Percentiles rank a stretch among this genome's conserved stretches.
These are phyloP conservation scores for Vidua chalybeata DNA, from an alignment of 2,113 vertebrate species.

Conservation along the genomic window DNA sequence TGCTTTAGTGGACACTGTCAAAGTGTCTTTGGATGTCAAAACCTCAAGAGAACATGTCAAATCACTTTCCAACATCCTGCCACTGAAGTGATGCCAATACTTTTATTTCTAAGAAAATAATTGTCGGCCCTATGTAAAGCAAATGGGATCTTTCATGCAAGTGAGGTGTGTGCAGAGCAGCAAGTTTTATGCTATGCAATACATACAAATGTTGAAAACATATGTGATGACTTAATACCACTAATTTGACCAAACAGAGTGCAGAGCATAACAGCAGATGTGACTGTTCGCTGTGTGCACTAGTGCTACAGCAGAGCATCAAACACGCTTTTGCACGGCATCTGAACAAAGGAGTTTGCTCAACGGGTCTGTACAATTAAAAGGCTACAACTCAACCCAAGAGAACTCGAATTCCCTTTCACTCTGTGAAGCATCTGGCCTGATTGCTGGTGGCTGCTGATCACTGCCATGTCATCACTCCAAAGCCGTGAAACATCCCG, in stretches of 20 bases:
- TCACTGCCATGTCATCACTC: constrained; percentile 31
- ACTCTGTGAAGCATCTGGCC: neutral
- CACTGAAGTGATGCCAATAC: neutral
- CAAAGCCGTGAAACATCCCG: neutral
- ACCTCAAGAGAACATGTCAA: neutral
- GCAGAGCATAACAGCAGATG: neutral
- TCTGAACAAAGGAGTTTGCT: neutral
- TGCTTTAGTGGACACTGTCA: neutral
- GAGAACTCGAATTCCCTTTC: constrained; percentile 23
- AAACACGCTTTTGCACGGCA: neutral
- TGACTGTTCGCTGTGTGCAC: neutral
- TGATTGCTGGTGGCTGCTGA: neutral
- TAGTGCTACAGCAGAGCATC: neutral
- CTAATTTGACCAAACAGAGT: neutral
- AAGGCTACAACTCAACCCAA: neutral
- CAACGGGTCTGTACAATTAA: neutral
- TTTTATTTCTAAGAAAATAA: neutral
- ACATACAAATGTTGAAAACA: neutral
- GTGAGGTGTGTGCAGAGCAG: neutral
- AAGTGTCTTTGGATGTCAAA: neutral
- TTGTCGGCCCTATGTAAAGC: neutral
- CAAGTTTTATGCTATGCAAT: neutral
- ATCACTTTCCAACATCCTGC: neutral
- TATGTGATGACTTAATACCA: neutral
- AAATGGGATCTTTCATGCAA: neutral